These are phyloP conservation scores for Periophthalmus modestus DNA, from an alignment of 2,113 vertebrate species.

Conservation along the genomic window DNA sequence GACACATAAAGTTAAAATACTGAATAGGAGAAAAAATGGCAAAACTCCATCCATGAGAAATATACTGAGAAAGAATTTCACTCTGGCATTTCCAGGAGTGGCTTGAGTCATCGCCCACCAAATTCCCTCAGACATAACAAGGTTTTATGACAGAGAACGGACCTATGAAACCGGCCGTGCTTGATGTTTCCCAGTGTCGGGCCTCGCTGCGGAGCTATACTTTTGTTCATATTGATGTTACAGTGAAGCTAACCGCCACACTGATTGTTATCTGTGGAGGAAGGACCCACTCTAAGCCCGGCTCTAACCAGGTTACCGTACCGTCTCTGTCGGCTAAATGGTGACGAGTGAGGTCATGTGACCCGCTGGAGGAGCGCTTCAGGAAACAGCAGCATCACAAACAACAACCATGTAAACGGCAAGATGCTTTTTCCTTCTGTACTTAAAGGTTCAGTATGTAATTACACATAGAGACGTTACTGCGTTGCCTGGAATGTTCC, in stretches of 20 bases:
- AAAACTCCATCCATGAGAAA: conserved; percentile 22
- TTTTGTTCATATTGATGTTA: conserved; percentile 73
- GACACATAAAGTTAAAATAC: conserved; percentile 62
- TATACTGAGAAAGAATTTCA: conserved; percentile 38
- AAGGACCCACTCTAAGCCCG: conserved; percentile 46
- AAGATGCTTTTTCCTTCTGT: neutral
- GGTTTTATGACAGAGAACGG: conserved; percentile 65
- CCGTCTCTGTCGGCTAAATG: conserved; percentile 69
- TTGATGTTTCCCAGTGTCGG: conserved; percentile 61
- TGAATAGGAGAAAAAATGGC: conserved; percentile 25
- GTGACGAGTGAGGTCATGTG: conserved; percentile 69
- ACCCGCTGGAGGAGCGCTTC: conserved; percentile 44
- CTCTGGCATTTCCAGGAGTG: conserved; percentile 60
- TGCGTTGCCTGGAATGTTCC: too few species aligned
- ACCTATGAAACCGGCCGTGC: conserved; percentile 61
- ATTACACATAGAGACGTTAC: too few species aligned
- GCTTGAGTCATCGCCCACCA: conserved; percentile 63
- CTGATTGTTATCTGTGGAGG: conserved; percentile 73
- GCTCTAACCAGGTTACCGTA: conserved; percentile 70
- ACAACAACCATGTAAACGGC: conserved; percentile 43
- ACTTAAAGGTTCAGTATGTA: too few species aligned
- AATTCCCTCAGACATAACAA: conserved; percentile 73
- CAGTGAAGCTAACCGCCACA: conserved; percentile 65
- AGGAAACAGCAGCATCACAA: conserved; percentile 50
- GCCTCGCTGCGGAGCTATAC: conserved; percentile 41